Conservation (phyloP, 2,888 invertebrate genomes). For the Allygus modestus region DNA sequence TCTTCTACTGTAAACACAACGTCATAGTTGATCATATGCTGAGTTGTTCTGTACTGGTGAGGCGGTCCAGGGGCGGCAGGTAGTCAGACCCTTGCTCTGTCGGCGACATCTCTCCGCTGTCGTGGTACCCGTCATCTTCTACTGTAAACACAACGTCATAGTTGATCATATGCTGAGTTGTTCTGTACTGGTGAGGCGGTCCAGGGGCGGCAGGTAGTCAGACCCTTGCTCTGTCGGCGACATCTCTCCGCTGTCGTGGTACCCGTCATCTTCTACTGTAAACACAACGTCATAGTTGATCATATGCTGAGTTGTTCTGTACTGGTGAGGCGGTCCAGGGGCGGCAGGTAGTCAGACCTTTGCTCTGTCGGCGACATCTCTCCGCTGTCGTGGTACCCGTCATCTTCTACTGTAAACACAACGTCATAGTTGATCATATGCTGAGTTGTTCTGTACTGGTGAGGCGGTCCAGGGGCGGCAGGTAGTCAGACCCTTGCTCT, state of each 20-base stretch:
- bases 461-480: background rate
- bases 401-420: conserved; percentile 48
- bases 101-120: conserved; percentile 22
- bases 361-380: conserved; percentile 36
- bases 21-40: background rate
- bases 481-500: conserved; percentile 29
- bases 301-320: background rate
- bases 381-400: conserved; percentile 13
- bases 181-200: conserved; percentile 10
- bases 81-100: conserved; percentile 39
- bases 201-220: conserved; percentile 15
- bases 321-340: conserved; percentile 16
- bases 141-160: conserved; percentile 17
- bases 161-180: background rate
- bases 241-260: conserved; percentile 24
- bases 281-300: background rate
- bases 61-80: conserved; percentile 4
- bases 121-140: conserved; percentile 38
- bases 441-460: background rate
- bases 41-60: conserved; percentile 7
- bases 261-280: conserved; percentile 42
- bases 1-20: conserved; percentile 42
- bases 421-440: background rate
- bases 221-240: conserved; percentile 34
- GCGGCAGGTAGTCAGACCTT: conserved; percentile 12